Base-by-base conservation (phyloP, 2,797 vertebrate genomes). In the Tinamus major region DNA sequence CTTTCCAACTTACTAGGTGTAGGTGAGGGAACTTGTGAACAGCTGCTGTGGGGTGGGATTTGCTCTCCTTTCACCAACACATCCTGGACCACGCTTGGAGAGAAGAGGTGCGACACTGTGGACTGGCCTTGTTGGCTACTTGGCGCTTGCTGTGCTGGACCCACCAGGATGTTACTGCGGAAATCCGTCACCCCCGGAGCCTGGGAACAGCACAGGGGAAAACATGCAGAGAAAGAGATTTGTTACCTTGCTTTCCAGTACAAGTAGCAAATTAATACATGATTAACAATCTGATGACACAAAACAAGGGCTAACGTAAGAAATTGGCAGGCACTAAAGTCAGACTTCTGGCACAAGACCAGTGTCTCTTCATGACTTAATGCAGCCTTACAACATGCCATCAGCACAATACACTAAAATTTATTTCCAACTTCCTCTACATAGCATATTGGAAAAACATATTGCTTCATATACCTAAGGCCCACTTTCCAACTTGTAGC, bases 41-140 rank as follows among this genome's bases (percentile, higher is more conserved):
- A 98, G 92, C 94, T 95, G 68, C 97, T 97, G 63, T 97, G 98
- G 79, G 96, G 96, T 9, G 97, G 80, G 87, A 92, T 94, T 29
- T 98, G 97, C 97, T 99, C 98, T 82, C 98, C 97, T 97, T 99
- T 99, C 90, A 98, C 98, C 93, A 98, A 91, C 33, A 97, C 97
- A 9, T 98, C 98, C 65, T 96, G 97, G 65, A 91, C 91, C 35
- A 97, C 39, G 65, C 94, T 94, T 35, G 98, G 85, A 85, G 97
- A 96, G 88, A 98, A 98, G 88, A 98, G 95, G 69, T 94, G 97
- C 31, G 98, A 94, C 62, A 97, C 89, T 5, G 97, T 81, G 89
- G 96, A 93, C 70, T 96, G 96, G 61, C 80, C 70, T 6, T 96
- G 94, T 95, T 97, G 98, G 90, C 94, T 97, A 75, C 46, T 98